Evolutionary conservation across 2,797 vertebrate species (phyloP).

Genomic region (Malurus leucopterus): DNA sequence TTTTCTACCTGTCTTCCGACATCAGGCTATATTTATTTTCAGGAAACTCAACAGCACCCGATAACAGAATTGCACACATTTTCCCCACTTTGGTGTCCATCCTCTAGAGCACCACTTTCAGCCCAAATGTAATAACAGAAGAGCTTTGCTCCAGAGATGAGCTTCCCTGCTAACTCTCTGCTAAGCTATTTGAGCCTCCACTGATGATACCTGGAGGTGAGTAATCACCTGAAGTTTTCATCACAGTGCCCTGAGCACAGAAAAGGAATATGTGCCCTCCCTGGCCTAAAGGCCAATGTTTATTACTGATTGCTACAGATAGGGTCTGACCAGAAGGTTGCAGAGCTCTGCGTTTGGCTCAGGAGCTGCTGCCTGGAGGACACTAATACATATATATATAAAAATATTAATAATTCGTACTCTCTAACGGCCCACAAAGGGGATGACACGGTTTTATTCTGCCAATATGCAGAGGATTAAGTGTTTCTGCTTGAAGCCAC

Average conservation of each 20-base stretch:
- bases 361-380: not conserved
- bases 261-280: not conserved
- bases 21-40: not conserved
- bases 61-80: not conserved
- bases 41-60: not conserved
- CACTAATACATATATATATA: not conserved
- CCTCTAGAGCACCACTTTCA: not conserved
- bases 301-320: not conserved
- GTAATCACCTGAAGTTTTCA: not conserved
- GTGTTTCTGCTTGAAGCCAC: constrained; percentile 17
- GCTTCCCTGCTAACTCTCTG: not conserved
- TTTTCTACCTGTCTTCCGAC: not conserved
- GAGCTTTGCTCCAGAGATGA: not conserved
- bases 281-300: not conserved
- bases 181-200: not conserved
- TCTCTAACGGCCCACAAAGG: not conserved
- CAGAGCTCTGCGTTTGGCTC: not conserved
- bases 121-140: not conserved
- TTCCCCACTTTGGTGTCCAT: not conserved
- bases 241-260: not conserved
- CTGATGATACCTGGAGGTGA: not conserved
- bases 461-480: constrained; percentile 46
- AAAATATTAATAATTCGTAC: not conserved
- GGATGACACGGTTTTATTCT: constrained; percentile 40
- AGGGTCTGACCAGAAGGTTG: not conserved